Evolutionary conservation across 1,140 invertebrate species (phyloP), one percentile per base, ranked within the genome.

Genomic region (Drosophila sulfurigaster): DNA sequence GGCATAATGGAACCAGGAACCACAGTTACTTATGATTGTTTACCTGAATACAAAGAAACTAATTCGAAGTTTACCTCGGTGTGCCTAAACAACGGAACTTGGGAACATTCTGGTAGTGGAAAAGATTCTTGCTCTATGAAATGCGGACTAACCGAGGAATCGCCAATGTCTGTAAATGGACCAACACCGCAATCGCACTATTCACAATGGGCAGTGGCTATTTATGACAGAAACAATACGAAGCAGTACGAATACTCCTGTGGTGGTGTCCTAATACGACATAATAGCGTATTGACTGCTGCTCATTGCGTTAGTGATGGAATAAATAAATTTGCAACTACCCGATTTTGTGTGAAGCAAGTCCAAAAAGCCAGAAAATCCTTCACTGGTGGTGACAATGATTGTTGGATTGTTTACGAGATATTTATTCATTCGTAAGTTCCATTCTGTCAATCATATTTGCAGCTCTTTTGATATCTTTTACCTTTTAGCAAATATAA

Each of bases 291-390:
- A 3, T 2, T 78, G 8, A 78, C 76, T 7, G 59, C 64, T 1
- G 76, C 54, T 3, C 72, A 78, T 60, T 78, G 76, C 20, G 35
- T 70, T 66, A 11, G 7, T 0, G 2, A 11, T 0, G 15, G 2
- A 5, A 2, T 2, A 0, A 2, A n/a, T n/a, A n/a, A n/a, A n/a
- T 30, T 2, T 1, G 8, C n/a, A n/a, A n/a, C n/a, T n/a, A n/a
- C n/a, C n/a, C n/a, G n/a, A n/a, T n/a, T n/a, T n/a, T n/a, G n/a
- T n/a, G n/a, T n/a, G n/a, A n/a, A n/a, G n/a, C n/a, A n/a, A n/a
- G n/a, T n/a, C n/a, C n/a, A n/a, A n/a, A n/a, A n/a, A n/a, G n/a
- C n/a, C n/a, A n/a, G n/a, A n/a, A n/a, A n/a, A n/a, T n/a, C n/a
- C n/a, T n/a, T n/a, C n/a, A n/a, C n/a, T n/a, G n/a, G n/a, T n/a